phyloP scores from a whole-genome alignment of 2,888 invertebrate genomes.

The Ashinkailepas kermadecensis region DNA sequence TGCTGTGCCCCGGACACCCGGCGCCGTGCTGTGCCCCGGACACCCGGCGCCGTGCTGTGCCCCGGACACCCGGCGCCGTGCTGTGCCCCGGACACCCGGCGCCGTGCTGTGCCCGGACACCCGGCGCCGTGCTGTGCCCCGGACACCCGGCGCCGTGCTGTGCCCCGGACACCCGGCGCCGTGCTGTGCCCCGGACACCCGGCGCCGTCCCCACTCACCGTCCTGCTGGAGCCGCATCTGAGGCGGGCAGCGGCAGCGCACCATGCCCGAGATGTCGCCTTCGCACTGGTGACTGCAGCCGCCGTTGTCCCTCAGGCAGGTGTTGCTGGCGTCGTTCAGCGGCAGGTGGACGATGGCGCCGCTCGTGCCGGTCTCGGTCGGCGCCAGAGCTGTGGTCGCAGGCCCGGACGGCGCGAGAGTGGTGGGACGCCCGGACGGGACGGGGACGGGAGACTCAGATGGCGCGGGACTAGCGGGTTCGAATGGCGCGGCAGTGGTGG shows the following conservation, averaged over 20 bases:
- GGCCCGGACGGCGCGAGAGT: too few species aligned
- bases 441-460: too few species aligned
- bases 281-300: constrained; percentile 17
- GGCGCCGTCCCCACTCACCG: neutral
- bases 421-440: too few species aligned
- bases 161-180: neutral
- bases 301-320: constrained; percentile 7
- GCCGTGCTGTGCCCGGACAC: neutral
- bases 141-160: neutral
- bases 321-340: neutral
- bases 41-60: neutral
- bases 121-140: neutral
- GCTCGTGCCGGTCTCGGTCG: too few species aligned
- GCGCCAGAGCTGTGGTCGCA: too few species aligned
- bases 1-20: too few species aligned
- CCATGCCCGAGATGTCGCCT: constrained; percentile 2
- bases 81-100: neutral
- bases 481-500: too few species aligned
- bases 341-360: neutral
- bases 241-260: neutral
- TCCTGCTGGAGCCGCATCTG: neutral
- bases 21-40: too few species aligned
- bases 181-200: neutral
- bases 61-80: neutral
- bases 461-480: too few species aligned